Evolutionary conservation across 2,888 invertebrate species (phyloP).

Genomic region (Liopterus haemorrhoidalis): DNA sequence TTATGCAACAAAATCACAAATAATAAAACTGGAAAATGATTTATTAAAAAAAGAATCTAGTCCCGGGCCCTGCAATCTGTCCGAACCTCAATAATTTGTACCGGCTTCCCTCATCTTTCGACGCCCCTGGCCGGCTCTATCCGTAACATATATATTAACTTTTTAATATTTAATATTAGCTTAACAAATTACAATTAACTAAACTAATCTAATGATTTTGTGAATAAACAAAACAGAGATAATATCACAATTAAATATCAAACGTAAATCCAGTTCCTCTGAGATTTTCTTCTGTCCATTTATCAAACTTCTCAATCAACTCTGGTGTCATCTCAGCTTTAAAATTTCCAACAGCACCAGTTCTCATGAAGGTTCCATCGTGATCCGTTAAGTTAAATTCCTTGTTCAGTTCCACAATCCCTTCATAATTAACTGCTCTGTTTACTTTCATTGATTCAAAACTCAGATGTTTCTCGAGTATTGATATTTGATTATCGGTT

Average conservation of each 20-base stretch:
- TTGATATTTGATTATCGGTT: slow-evolving; percentile 31
- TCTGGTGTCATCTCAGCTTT: slow-evolving; percentile 60
- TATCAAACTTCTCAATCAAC: slow-evolving; percentile 64
- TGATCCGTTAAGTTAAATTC: slow-evolving; percentile 39
- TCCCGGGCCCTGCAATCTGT: too few relatives aligned
- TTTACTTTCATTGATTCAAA: slow-evolving; percentile 52
- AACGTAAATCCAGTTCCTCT: slow-evolving; percentile 50
- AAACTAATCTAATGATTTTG: too few relatives aligned
- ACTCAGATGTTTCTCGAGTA: slow-evolving; percentile 36
- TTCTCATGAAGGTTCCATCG: slow-evolving; percentile 46
- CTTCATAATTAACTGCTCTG: slow-evolving; percentile 51
- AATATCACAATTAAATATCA: too few relatives aligned
- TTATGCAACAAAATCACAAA: too few relatives aligned
- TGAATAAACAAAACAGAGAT: too few relatives aligned
- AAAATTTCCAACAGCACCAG: slow-evolving; percentile 45
- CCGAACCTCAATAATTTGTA: too few relatives aligned
- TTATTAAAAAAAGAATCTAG: too few relatives aligned
- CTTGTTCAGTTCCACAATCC: slow-evolving; percentile 39
- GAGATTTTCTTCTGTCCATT: slow-evolving; percentile 60
- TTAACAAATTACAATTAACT: too few relatives aligned
- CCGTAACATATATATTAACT: slow-evolving; percentile 4
- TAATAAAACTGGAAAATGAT: too few relatives aligned
- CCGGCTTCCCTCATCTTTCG: too few relatives aligned
- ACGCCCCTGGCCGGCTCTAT: too few relatives aligned
- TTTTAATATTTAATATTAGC: slow-evolving; percentile 15